Percentiles rank a stretch among this genome's conserved stretches.
Evolutionary conservation across 2,888 invertebrate species (phyloP).

Genomic region (Ariolimax columbianus): DNA sequence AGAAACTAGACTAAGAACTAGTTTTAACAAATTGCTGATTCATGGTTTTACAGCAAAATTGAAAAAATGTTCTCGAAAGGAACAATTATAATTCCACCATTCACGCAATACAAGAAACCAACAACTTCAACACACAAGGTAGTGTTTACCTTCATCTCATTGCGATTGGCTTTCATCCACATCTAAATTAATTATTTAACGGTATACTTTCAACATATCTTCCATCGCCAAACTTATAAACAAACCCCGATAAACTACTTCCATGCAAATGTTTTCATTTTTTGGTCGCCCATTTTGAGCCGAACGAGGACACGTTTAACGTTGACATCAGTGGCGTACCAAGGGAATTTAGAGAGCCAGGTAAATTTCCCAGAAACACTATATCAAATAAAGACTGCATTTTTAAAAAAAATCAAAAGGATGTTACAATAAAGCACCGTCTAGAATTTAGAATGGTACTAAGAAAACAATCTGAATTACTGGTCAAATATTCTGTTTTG

Average conservation of each 20-base stretch:
- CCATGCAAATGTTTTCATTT: background rate
- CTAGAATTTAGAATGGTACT: no score
- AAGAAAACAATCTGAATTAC: no score
- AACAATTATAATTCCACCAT: no score
- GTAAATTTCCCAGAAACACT: no score
- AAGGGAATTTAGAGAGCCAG: no score
- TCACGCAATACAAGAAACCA: background rate
- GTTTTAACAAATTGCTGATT: slow-evolving; percentile 28
- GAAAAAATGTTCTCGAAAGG: no score
- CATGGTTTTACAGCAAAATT: slow-evolving; percentile 40
- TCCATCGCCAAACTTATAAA: background rate
- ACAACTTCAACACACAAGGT: background rate
- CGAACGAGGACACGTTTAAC: background rate
- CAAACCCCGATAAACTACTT: background rate
- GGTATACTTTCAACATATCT: background rate
- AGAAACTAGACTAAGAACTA: background rate
- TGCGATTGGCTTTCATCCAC: background rate
- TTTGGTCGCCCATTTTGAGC: background rate
- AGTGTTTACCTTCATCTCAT: background rate
- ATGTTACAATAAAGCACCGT: no score
- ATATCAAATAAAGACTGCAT: no score
- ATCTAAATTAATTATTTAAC: background rate
- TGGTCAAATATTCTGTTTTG: no score
- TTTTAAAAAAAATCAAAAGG: no score
- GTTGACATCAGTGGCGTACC: no score